Evolutionary conservation across 2,113 vertebrate species (phyloP).

Genomic region (Spea multiplicata): DNA sequence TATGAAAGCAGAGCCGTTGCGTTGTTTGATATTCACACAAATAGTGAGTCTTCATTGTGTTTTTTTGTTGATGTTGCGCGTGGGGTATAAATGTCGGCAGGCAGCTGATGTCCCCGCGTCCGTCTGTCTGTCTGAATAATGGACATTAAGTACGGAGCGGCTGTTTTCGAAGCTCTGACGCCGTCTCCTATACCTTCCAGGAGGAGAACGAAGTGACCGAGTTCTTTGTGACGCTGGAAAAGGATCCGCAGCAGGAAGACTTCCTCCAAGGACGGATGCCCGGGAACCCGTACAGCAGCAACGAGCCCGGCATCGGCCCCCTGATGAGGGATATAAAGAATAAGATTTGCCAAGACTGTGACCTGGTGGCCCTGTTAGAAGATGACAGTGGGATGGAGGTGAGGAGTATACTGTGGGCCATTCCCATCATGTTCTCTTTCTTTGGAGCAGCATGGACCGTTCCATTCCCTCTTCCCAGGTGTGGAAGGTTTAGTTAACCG

Average conservation of each 20-base stretch:
- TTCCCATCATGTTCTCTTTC: too few species aligned
- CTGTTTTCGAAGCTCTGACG: background rate
- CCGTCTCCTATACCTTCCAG: slow-evolving; percentile 55
- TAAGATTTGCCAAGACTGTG: slow-evolving; percentile 98
- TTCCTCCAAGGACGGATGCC: slow-evolving; percentile 98
- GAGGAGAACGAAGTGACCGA: slow-evolving; percentile 98
- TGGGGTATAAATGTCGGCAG: too few species aligned
- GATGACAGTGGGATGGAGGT: slow-evolving; percentile 99
- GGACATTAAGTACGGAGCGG: background rate
- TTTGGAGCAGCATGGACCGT: too few species aligned
- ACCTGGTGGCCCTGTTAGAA: slow-evolving; percentile 94
- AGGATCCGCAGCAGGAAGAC: slow-evolving; percentile 98
- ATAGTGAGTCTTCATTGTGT: too few species aligned
- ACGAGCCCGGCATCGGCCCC: slow-evolving; percentile 91
- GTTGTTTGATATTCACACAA: too few species aligned
- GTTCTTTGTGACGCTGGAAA: slow-evolving; percentile 97
- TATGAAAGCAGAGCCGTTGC: too few species aligned
- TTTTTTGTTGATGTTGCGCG: too few species aligned
- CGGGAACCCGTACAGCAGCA: slow-evolving; percentile 96
- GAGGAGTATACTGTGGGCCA: slow-evolving; percentile 11
- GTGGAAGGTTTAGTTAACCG: too few species aligned
- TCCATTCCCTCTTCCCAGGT: too few species aligned
- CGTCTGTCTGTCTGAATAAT: too few species aligned
- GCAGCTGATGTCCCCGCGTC: too few species aligned
- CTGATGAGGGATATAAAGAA: slow-evolving; percentile 99